A percentile compares a stretch with the other conserved stretches of the same genome.
Conservation (phyloP, 2,888 invertebrate species). For the Glyphotaelius pellucidus region DNA sequence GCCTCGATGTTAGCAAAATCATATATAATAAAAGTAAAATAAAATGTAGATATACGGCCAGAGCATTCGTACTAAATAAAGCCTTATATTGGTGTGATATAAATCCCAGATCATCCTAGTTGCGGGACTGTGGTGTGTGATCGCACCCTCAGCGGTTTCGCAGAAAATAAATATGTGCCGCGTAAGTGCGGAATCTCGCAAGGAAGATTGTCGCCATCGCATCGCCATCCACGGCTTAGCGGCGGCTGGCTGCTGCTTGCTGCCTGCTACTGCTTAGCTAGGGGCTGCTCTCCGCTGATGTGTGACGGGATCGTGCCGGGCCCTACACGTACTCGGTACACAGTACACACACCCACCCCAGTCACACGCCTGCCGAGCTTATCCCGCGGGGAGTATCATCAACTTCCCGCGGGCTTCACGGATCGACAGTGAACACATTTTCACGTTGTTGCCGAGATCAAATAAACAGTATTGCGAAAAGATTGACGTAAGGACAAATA, state of each 20-base stretch:
- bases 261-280: neutral
- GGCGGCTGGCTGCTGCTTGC: neutral
- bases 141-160: conserved; percentile 12
- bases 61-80: neutral
- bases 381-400: conserved; percentile 26
- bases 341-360: neutral
- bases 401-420: conserved; percentile 12
- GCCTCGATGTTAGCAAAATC: too few species aligned
- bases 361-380: neutral
- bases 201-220: neutral
- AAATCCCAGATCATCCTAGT: conserved; percentile 40
- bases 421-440: conserved; percentile 22
- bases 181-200: conserved; percentile 4
- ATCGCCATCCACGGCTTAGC: conserved; percentile 23
- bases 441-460: conserved; percentile 17
- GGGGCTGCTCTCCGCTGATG: neutral
- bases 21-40: too few species aligned
- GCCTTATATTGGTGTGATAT: conserved; percentile 22
- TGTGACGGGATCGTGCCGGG: conserved; percentile 27
- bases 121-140: neutral
- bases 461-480: conserved; percentile 32
- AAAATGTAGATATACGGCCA: too few species aligned
- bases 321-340: neutral
- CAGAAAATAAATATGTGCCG: conserved; percentile 6
- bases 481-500: neutral